These are phyloP conservation scores for Heliconius hortense DNA, from an alignment of 2,888 invertebrate species.

Conservation along the genomic window DNA sequence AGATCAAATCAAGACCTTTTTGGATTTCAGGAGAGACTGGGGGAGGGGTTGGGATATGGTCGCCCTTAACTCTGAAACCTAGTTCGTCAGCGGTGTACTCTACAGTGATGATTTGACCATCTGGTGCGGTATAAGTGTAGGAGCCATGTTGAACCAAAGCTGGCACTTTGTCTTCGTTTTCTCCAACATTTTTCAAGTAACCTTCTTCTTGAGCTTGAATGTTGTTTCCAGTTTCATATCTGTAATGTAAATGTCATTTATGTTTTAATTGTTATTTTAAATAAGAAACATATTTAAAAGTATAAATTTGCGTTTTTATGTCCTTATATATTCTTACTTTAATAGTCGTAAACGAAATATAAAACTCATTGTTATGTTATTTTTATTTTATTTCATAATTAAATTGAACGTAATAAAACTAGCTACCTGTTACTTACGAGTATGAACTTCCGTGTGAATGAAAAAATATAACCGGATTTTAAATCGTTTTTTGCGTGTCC, in stretches of 20 bases:
- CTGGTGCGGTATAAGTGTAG: slow-evolving; percentile 90
- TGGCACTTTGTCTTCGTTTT: slow-evolving; percentile 74
- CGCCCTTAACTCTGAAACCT: slow-evolving; percentile 90
- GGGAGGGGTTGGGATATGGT: slow-evolving; percentile 92
- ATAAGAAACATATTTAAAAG: neutral
- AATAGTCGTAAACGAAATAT: neutral
- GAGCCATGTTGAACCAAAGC: slow-evolving; percentile 90
- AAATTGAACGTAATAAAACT: neutral
- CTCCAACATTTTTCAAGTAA: slow-evolving; percentile 86
- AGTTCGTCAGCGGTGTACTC: slow-evolving; percentile 91
- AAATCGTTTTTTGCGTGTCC: slow-evolving; percentile 1
- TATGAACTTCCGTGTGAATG: neutral
- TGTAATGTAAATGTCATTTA: slow-evolving; percentile 55
- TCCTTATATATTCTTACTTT: neutral
- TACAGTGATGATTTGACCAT: slow-evolving; percentile 88
- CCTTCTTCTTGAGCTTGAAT: slow-evolving; percentile 91
- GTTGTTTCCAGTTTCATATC: slow-evolving; percentile 92
- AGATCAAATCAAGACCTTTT: slow-evolving; percentile 93
- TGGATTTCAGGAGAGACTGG: slow-evolving; percentile 92
- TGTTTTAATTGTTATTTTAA: neutral
- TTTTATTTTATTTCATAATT: neutral
- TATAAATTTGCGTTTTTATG: neutral
- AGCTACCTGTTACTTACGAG: neutral
- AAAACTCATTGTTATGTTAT: neutral
- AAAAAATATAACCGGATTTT: slow-evolving; percentile 19